Evolutionary conservation across 1,140 invertebrate species (phyloP), one percentile per base, ranked within the genome.

Genomic region (Carcinoscorpius rotundicauda): DNA sequence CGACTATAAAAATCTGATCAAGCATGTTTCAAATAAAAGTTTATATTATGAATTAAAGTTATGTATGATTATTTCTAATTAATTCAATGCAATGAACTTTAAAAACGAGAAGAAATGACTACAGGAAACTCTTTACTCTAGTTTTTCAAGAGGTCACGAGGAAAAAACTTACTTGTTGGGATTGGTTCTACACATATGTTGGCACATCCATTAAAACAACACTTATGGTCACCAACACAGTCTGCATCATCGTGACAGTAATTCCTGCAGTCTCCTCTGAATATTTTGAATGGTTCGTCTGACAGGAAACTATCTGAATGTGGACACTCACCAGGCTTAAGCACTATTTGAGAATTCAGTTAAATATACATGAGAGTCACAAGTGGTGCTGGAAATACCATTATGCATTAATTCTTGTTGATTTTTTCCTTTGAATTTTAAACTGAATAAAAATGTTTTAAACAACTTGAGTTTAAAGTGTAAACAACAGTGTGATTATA

Each of bases 181-280:
- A 9, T 76, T 5, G 87, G 86, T 68, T 76, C 79, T 0, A 87
- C 74, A 73, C 91, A 93, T 5, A 84, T 79, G 29, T 79, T 79
- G 5, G 85, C 85, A 72, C 91, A 93, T 53, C 86, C 88, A 70
- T 83, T 86, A 61, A 77, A 78, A 73, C 91, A 95, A 76, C 91
- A 94, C 75, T 94, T 94, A 69, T 82, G 80, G 5, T 84, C 82
- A 49, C 81, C 83, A 4, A 81, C 73, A 76, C 91, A 95, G 70
- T 93, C 88, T 0, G 87, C 86, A 75, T 95, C 91, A n/a, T 82
- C 83, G 60, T 81, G 76, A 74, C 91, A 94, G 73, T 89, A 85
- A 10, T 79, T 76, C 6, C 81, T 81, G 73, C 89, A 92, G 9
- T 72, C 62, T 11, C 6, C 58, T 61, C 60, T 52, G 6, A 52